phyloP scores from a whole-genome alignment of 1,140 invertebrate genomes.

The Aphelinus certus region DNA sequence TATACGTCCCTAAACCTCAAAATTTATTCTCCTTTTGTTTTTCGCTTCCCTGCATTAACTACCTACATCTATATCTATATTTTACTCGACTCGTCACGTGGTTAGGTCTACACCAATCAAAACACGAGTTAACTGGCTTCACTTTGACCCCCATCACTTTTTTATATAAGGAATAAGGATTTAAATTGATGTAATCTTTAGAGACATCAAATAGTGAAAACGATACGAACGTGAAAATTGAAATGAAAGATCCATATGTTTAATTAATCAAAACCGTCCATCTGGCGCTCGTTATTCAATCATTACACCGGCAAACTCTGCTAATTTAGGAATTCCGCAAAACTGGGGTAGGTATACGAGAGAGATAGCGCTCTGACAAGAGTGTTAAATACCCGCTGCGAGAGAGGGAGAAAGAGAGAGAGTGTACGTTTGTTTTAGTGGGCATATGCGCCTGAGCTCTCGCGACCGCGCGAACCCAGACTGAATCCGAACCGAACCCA shows the following conservation, averaged over 20 bases:
- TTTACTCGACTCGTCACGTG: too few relatives aligned
- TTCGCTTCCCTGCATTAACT: too few relatives aligned
- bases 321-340: constrained; percentile 8
- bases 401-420: not conserved
- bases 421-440: not conserved
- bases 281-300: not conserved
- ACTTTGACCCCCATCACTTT: too few relatives aligned
- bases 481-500: not conserved
- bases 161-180: too few relatives aligned
- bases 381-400: not conserved
- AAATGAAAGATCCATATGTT: too few relatives aligned
- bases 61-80: too few relatives aligned
- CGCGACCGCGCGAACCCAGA: not conserved
- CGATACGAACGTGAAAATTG: not conserved
- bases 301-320: not conserved
- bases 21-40: too few relatives aligned
- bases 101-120: too few relatives aligned
- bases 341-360: not conserved
- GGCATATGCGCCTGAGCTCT: not conserved
- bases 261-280: too few relatives aligned
- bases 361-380: constrained; percentile 1
- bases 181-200: not conserved
- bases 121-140: too few relatives aligned
- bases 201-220: not conserved
- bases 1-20: too few relatives aligned